phyloP scores from a whole-genome alignment of 1,140 invertebrate genomes.

The Glomeris maerens region DNA sequence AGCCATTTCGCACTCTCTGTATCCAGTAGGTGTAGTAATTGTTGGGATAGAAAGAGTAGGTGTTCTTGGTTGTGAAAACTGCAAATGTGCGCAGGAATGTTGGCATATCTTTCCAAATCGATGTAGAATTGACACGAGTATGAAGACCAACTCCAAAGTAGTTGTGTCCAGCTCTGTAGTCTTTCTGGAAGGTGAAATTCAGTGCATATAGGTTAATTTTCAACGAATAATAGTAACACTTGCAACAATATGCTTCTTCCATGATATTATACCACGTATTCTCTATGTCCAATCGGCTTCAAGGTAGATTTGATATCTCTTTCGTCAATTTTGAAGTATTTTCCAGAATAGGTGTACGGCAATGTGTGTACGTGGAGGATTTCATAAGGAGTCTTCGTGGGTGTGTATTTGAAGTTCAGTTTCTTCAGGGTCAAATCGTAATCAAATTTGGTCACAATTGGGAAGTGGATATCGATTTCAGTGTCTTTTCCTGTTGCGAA shows the following conservation, averaged over 20 bases:
- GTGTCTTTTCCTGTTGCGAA: background rate
- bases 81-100: conserved; percentile 2
- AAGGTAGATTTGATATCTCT: no score
- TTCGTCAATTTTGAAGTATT: background rate
- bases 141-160: conserved; percentile 9
- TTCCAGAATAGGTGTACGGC: background rate
- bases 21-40: background rate
- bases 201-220: background rate
- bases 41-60: background rate
- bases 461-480: background rate
- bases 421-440: background rate
- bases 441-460: background rate
- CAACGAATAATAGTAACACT: background rate
- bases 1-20: background rate
- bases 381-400: background rate
- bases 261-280: no score
- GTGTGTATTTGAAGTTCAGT: conserved; percentile 1
- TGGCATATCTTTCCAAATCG: conserved; percentile 1
- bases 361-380: background rate
- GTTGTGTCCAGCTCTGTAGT: background rate
- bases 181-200: background rate
- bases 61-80: conserved; percentile 3
- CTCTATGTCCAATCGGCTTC: no score
- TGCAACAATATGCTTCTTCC: background rate
- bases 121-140: background rate